Evolutionary conservation across 2,888 invertebrate genomes (phyloP), one percentile per base, ranked within the genome.

Genomic region (Blera fallax): DNA sequence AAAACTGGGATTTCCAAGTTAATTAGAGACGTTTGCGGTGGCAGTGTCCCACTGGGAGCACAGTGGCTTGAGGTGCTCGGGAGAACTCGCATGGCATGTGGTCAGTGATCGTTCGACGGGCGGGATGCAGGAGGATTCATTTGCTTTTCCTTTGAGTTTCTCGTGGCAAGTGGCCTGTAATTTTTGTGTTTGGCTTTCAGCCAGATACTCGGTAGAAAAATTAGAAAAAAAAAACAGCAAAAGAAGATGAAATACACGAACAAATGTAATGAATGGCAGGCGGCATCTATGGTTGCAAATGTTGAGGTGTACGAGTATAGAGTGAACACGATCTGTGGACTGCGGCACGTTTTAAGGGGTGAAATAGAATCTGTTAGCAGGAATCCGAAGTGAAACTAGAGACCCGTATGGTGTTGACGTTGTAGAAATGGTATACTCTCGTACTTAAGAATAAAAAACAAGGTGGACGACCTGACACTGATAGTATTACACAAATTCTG

Each of bases 131-230:
- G 40, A 40, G 40, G 40, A 40, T 40, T 40, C 14, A 14, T n/a
- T 29, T 40, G 34, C 21, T 24, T 50, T 3, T 54, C 37, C 40
- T 14, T 1, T 8, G 48, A 48, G 24, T 52, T 54, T 52, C n/a
- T 48, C 7, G 56, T 56, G 34, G 56, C 78, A 40, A 72, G 64
- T 79, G 64, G 64, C 48, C 32, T 79, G 79, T 79, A 65, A 79
- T 79, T 64, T 79, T 27, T 34, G 52, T 43, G 11, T 54, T 64
- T 79, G 79, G 79, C 62, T 40, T 5, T 58, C 14, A n/a, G 79
- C 79, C 79, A 79, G 34, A 34, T 29, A 56, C 48, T 70, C 24
- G 5, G 14, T 37, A 40, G 6, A 40, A 54, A 62, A 18, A n/a
- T n/a, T n/a, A 37, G 34, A 21, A 60, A 27, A 27, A 60, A 62